These are phyloP conservation scores for Tenthredo mesomela DNA, from an alignment of 2,888 invertebrate species.

Conservation along the genomic window DNA sequence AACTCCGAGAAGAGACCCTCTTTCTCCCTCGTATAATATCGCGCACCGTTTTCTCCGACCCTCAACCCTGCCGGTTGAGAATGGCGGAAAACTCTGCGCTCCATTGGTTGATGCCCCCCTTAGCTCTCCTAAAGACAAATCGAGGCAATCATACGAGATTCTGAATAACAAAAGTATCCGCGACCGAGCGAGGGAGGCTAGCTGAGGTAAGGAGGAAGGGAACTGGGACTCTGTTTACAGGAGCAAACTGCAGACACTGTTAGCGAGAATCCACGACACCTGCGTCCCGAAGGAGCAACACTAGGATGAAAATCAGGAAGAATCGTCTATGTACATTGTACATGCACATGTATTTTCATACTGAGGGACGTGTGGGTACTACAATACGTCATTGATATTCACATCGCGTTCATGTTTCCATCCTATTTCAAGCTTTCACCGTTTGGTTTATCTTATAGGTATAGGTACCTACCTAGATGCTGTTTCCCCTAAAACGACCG, in stretches of 20 bases:
- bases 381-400: slow-evolving; percentile 37
- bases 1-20: slow-evolving; percentile 6
- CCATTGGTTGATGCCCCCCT: slow-evolving; percentile 53
- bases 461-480: neutral
- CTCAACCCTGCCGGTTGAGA: slow-evolving; percentile 41
- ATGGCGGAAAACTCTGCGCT: slow-evolving; percentile 53
- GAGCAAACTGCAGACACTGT: slow-evolving; percentile 63
- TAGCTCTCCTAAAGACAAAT: slow-evolving; percentile 61
- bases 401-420: neutral
- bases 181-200: slow-evolving; percentile 20
- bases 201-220: slow-evolving; percentile 37
- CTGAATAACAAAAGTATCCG: slow-evolving; percentile 66
- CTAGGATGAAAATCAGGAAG: slow-evolving; percentile 35
- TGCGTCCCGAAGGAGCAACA: slow-evolving; percentile 53
- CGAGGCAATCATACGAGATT: slow-evolving; percentile 64
- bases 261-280: slow-evolving; percentile 62
- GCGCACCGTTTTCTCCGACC: slow-evolving; percentile 39
- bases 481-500: neutral
- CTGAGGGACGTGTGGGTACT: neutral
- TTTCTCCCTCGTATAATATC: slow-evolving; percentile 39
- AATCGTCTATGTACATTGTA: neutral
- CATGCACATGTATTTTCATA: neutral
- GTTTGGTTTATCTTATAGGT: neutral
- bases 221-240: slow-evolving; percentile 60
- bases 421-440: neutral